Conservation (phyloP, 2,888 invertebrate genomes). For the Harmothoe impar region DNA sequence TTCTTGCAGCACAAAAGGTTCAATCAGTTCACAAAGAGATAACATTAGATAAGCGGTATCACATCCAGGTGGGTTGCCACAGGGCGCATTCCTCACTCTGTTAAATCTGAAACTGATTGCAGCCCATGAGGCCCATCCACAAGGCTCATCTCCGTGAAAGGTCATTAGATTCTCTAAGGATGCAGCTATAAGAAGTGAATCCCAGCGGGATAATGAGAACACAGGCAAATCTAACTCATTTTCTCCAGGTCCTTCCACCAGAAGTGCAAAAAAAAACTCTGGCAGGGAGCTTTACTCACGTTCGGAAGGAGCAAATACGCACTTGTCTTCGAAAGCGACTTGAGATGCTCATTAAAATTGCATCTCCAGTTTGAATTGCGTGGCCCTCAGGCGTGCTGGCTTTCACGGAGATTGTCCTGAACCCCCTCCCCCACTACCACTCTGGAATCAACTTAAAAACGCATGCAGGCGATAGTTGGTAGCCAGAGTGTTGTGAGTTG, state of each 20-base stretch:
- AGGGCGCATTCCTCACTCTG: too few relatives aligned
- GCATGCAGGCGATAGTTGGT: neutral
- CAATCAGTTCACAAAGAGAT: too few relatives aligned
- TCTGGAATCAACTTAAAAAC: neutral
- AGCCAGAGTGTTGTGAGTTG: neutral
- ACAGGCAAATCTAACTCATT: neutral
- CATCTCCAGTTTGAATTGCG: conserved; percentile 33
- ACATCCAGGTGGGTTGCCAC: too few relatives aligned
- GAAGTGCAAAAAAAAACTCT: neutral
- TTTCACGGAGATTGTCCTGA: neutral
- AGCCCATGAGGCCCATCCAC: neutral
- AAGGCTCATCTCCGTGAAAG: conserved; percentile 7
- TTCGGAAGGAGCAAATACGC: neutral
- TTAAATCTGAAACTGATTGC: too few relatives aligned
- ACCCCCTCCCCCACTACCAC: neutral
- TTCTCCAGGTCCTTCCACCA: neutral
- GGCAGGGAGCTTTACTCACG: neutral
- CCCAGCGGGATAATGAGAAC: neutral
- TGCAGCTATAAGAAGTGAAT: neutral
- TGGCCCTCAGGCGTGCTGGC: neutral
- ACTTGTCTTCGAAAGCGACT: conserved; percentile 20
- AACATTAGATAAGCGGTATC: too few relatives aligned
- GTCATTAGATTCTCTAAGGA: neutral
- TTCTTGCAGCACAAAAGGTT: too few relatives aligned
- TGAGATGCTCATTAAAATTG: conserved; percentile 28